A percentile compares a stretch with the other conserved stretches of the same genome.
phyloP scores from a whole-genome alignment of 2,888 invertebrate species.

The Clivina fossor region DNA sequence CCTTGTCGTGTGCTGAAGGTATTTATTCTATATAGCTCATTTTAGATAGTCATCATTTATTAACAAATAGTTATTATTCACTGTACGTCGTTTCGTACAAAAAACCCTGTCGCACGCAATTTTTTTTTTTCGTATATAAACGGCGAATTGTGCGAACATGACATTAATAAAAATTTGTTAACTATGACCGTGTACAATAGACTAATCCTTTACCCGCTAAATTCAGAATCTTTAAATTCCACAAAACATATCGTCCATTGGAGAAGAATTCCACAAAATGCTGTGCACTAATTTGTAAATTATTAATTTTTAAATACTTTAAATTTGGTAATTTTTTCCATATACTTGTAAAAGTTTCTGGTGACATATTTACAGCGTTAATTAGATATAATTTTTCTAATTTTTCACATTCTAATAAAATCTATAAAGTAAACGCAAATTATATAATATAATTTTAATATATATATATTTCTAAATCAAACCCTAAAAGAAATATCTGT shows the following conservation, averaged over 20 bases:
- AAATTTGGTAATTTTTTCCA: conserved; percentile 39
- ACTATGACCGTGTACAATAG: no score
- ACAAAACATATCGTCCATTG: conserved; percentile 36
- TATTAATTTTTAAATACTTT: conserved; percentile 42
- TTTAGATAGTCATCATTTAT: no score
- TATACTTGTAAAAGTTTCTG: conserved; percentile 39
- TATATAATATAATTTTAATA: neutral
- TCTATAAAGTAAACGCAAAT: conserved; percentile 36
- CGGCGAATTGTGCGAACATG: no score
- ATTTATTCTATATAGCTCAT: no score
- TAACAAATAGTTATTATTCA: no score
- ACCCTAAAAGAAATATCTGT: conserved; percentile 41
- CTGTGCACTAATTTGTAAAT: conserved; percentile 40
- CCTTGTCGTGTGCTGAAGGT: no score
- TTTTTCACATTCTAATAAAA: conserved; percentile 40
- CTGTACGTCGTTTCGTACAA: no score
- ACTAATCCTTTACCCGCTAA: conserved; percentile 36
- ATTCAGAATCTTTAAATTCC: conserved; percentile 40
- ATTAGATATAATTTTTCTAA: conserved; percentile 40
- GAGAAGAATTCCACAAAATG: conserved; percentile 38
- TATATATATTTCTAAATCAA: conserved; percentile 7
- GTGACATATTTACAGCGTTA: conserved; percentile 41
- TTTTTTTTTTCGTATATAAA: no score
- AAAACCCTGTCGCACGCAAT: no score
- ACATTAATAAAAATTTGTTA: no score